Conservation (phyloP, 2,888 invertebrate genomes). For the Polydrusus tereticollis region DNA sequence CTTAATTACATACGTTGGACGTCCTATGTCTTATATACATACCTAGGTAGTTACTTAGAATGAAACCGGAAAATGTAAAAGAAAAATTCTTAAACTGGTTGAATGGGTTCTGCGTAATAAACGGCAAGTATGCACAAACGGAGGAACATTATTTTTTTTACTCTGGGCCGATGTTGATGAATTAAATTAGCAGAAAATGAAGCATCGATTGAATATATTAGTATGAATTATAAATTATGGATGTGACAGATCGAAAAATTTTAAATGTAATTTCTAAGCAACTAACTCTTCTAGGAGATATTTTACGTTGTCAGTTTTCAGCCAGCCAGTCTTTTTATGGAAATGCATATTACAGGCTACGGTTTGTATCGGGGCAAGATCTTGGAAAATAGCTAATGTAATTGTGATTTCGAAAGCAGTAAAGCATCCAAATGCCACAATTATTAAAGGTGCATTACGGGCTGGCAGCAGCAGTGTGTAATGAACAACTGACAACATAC, state of each 20-base stretch:
- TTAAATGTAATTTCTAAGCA: background rate
- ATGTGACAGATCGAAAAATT: background rate
- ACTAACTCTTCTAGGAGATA: background rate
- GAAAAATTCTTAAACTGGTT: conserved; percentile 15
- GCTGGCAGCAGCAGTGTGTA: too few relatives aligned
- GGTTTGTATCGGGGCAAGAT: too few relatives aligned
- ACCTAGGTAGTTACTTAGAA: background rate
- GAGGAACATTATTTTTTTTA: background rate
- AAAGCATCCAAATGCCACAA: too few relatives aligned
- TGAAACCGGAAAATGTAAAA: conserved; percentile 8
- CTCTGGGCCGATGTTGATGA: conserved; percentile 5
- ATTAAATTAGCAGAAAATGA: background rate
- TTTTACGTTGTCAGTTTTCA: too few relatives aligned
- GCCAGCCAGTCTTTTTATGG: too few relatives aligned
- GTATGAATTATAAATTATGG: background rate
- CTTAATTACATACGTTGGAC: conserved; percentile 10
- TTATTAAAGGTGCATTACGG: too few relatives aligned
- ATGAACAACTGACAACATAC: too few relatives aligned
- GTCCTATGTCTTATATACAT: background rate
- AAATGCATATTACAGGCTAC: too few relatives aligned
- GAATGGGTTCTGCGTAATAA: conserved; percentile 12
- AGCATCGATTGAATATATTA: background rate
- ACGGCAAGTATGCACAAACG: background rate
- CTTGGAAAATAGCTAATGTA: too few relatives aligned
- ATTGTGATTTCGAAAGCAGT: too few relatives aligned